Percentiles rank a stretch among this genome's conserved stretches.
Evolutionary conservation across 2,113 vertebrate species (phyloP).

Genomic region (Megatriorchis doriae): DNA sequence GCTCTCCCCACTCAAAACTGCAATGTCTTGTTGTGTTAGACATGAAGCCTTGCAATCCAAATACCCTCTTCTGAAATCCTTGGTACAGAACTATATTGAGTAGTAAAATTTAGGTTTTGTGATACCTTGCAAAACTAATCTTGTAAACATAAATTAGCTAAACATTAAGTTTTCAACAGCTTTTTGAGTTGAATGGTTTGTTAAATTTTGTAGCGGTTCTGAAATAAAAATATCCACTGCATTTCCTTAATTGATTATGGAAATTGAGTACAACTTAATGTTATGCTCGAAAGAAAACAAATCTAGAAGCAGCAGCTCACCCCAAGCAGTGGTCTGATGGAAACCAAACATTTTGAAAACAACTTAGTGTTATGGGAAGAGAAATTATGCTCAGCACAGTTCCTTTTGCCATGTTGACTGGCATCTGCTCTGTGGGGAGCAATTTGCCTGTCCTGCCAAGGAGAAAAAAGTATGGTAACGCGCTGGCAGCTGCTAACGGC

Average conservation of each 20-base stretch:
- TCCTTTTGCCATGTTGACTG: conserved; percentile 50
- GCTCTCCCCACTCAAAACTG: background rate
- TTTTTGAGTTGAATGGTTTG: conserved; percentile 25
- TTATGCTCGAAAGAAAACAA: background rate
- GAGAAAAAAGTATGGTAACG: conserved; percentile 37
- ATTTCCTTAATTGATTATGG: conserved; percentile 38
- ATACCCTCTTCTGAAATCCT: background rate
- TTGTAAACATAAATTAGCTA: conserved; percentile 22
- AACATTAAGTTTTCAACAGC: conserved; percentile 14
- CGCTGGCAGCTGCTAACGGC: conserved; percentile 52
- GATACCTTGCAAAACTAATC: background rate
- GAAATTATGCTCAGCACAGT: background rate
- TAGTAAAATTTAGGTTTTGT: background rate
- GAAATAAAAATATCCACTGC: conserved; percentile 2
- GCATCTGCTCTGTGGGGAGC: conserved; percentile 47
- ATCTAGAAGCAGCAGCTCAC: background rate
- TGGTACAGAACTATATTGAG: background rate
- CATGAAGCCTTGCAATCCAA: background rate
- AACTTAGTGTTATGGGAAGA: background rate
- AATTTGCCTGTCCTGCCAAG: conserved; percentile 57
- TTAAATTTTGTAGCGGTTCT: conserved; percentile 23
- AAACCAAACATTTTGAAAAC: background rate
- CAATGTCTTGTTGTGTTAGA: background rate
- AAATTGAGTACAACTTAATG: background rate
- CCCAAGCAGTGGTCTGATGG: background rate